Evolutionary conservation across 1,140 invertebrate genomes (phyloP).

Genomic region (Phocides pigmalion): DNA sequence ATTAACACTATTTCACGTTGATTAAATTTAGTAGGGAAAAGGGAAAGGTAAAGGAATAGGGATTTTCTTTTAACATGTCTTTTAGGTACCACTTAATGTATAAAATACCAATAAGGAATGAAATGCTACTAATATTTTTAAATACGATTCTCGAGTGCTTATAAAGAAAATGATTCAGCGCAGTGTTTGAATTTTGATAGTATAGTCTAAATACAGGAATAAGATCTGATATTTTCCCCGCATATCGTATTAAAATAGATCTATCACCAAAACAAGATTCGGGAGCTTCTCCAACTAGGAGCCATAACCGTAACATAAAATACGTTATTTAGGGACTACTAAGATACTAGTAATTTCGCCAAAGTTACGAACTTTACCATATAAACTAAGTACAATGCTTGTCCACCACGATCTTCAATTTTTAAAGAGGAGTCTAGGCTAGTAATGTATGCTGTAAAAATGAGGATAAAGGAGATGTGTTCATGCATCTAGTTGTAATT

Average conservation of each 20-base stretch:
- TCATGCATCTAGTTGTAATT: slow-evolving; percentile 1
- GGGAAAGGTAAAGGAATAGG: too few relatives aligned
- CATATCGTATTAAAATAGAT: slow-evolving; percentile 15
- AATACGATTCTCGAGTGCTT: too few relatives aligned
- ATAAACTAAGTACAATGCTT: slow-evolving; percentile 1
- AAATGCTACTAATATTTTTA: too few relatives aligned
- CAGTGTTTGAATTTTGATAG: too few relatives aligned
- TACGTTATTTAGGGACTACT: slow-evolving; percentile 23
- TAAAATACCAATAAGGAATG: too few relatives aligned
- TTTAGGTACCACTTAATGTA: too few relatives aligned
- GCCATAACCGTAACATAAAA: slow-evolving; percentile 30
- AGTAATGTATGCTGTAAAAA: slow-evolving; percentile 4
- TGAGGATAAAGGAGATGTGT: not conserved
- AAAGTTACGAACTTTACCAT: not conserved
- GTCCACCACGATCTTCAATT: not conserved
- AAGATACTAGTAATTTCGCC: slow-evolving; percentile 17
- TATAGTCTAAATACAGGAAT: not conserved
- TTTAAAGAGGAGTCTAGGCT: not conserved
- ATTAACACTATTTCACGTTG: too few relatives aligned
- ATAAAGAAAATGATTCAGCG: too few relatives aligned
- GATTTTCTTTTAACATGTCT: too few relatives aligned
- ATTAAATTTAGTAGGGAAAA: too few relatives aligned
- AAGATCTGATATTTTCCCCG: not conserved
- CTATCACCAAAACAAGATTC: slow-evolving; percentile 25
- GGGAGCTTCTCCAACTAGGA: slow-evolving; percentile 8